Percentiles rank a stretch among this genome's conserved stretches.
Conservation (phyloP, 2,113 vertebrate species). For the Paramisgurnus dabryanus region DNA sequence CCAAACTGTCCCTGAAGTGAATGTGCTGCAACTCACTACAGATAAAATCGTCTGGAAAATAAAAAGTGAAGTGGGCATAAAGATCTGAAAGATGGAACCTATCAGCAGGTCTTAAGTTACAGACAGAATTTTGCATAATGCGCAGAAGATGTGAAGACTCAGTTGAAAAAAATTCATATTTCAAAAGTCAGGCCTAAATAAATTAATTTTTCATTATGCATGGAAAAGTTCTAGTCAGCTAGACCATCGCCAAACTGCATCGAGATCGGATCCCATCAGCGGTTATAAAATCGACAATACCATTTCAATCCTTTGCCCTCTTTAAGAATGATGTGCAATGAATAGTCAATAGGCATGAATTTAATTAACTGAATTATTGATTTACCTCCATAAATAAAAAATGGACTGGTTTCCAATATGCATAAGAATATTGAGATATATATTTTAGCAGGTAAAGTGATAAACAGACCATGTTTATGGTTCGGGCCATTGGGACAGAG, state of each 20-base stretch:
- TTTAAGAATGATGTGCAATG: constrained; percentile 9
- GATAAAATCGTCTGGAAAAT: background rate
- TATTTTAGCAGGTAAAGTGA: background rate
- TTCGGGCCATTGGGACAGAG: constrained; percentile 23
- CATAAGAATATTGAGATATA: background rate
- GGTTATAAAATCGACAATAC: background rate
- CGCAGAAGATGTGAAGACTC: constrained; percentile 5
- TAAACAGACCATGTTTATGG: constrained; percentile 31
- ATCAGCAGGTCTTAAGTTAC: background rate
- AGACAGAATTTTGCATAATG: constrained; percentile 23
- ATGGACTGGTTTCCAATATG: background rate
- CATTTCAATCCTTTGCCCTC: constrained; percentile 1
- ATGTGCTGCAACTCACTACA: background rate
- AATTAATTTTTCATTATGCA: constrained; percentile 10
- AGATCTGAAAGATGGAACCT: background rate
- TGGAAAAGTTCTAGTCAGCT: constrained; percentile 10
- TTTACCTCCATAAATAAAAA: constrained; percentile 1
- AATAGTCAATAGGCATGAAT: constrained; percentile 6
- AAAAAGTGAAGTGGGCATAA: background rate
- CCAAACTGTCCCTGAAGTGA: background rate
- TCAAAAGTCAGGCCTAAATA: constrained; percentile 9
- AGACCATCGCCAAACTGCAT: background rate
- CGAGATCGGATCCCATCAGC: background rate
- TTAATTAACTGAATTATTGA: constrained; percentile 9
- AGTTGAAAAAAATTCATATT: constrained; percentile 20